Evolutionary conservation across 1,140 invertebrate species (phyloP).

Genomic region (Drosophila repletoides): DNA sequence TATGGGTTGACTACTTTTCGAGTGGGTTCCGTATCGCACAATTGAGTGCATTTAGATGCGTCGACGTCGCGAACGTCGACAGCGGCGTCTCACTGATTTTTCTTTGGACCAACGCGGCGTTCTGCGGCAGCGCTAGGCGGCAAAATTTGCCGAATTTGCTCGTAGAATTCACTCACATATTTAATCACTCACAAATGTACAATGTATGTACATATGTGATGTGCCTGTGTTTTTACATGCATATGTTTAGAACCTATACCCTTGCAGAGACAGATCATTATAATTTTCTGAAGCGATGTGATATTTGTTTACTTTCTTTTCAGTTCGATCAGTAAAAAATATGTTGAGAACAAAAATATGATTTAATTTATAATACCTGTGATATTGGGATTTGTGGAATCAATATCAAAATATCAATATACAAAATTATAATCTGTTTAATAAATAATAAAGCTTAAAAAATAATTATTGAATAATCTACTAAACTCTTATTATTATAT

Average conservation of each 20-base stretch:
- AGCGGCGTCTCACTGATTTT: conserved; percentile 16
- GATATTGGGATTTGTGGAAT: too few species aligned
- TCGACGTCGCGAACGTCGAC: neutral
- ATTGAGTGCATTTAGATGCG: conserved; percentile 21
- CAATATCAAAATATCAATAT: too few species aligned
- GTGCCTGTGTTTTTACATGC: neutral
- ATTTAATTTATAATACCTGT: too few species aligned
- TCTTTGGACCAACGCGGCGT: conserved; percentile 45
- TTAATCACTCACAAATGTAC: neutral
- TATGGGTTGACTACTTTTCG: conserved; percentile 11
- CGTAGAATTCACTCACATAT: neutral
- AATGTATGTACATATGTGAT: neutral
- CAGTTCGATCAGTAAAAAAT: too few species aligned
- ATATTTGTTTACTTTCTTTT: too few species aligned
- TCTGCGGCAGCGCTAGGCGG: conserved; percentile 6
- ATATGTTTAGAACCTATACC: neutral
- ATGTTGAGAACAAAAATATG: too few species aligned
- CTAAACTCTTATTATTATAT: too few species aligned
- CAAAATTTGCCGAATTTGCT: conserved; percentile 14
- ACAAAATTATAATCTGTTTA: too few species aligned
- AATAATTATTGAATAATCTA: too few species aligned
- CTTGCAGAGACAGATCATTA: too few species aligned
- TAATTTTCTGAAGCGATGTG: too few species aligned
- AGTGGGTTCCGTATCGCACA: conserved; percentile 4
- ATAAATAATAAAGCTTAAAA: too few species aligned